These are phyloP conservation scores for Artibeus lituratus DNA, from an alignment of 2,797 vertebrate genomes.

Conservation along the genomic window DNA sequence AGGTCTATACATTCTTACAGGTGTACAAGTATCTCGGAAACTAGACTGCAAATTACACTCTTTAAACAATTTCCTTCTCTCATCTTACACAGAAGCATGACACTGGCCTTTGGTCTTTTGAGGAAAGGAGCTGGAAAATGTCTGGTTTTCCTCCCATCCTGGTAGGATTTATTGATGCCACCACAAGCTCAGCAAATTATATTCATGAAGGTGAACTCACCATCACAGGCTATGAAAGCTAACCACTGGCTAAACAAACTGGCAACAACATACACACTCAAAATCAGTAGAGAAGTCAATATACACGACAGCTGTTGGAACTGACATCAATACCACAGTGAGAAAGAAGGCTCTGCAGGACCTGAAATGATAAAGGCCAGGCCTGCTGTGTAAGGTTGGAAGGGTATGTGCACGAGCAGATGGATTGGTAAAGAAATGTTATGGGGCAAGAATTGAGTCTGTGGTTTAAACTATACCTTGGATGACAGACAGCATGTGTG, in stretches of 20 bases:
- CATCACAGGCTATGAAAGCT: constrained; percentile 62
- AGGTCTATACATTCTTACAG: background rate
- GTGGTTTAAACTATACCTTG: background rate
- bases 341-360: constrained; percentile 8
- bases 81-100: constrained; percentile 14
- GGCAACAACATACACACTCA: constrained; percentile 4
- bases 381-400: background rate
- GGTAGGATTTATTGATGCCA: background rate
- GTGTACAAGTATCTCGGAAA: background rate
- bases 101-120: background rate
- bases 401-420: background rate
- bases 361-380: background rate
- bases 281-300: background rate
- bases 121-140: background rate
- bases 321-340: constrained; percentile 37
- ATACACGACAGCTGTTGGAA: constrained; percentile 47
- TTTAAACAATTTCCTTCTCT: background rate
- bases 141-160: background rate
- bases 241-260: constrained; percentile 61
- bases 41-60: background rate
- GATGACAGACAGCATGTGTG: background rate
- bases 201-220: constrained; percentile 62
- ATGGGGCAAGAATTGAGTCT: background rate
- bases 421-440: background rate
- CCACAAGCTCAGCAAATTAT: constrained; percentile 62